Base-by-base conservation (phyloP, 2,888 invertebrate species). In the Cylindroiulus punctatus region DNA sequence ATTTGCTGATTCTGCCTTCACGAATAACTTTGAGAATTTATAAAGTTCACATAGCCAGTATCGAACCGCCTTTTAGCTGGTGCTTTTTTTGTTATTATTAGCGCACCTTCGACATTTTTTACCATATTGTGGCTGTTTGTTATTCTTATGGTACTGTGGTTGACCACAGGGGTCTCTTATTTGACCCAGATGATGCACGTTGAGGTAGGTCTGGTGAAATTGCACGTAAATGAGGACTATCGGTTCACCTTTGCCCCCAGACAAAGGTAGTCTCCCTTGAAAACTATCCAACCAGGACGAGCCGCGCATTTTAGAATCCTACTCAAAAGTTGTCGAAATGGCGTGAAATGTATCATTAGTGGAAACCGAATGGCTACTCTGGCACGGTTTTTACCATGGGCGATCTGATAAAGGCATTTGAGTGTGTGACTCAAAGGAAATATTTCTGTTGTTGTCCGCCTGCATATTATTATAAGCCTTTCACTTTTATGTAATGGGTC, bases 401-500 rank as follows among this genome's bases (percentile, higher is more conserved):
- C 26, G 22, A 65, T 26, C 22, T n/a, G 19, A n/a, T 26, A 8
- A 26, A 22, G 3, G 7, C 47, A 47, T 47, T 10, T 12, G 14
- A 52, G 5, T 10, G 19, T 2, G 1, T 76, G 76, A 76, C 76
- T 76, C 76, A 65, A 65, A 5, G 22, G 65, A n/a, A 65, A 65
- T 8, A 30, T 76, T 76, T 76, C 26, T 26, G 76, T 30, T 26
- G 76, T 76, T 76, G 26, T 76, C 76, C 26, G 65, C 65, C 65
- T 65, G 65, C 65, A 26, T 65, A 65, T 26, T 65, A 26, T 26
- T 42, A n/a, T 57, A 76, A 26, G 22, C 30, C 76, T 76, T 76
- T 76, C 76, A 76, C 76, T 76, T 76, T 76, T 76, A 76, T 30
- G 76, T 76, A 76, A 76, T 76, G 76, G 76, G 76, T 76, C 76